phyloP scores from a whole-genome alignment of 2,113 vertebrate species.

The Paramormyrops kingsleyae region DNA sequence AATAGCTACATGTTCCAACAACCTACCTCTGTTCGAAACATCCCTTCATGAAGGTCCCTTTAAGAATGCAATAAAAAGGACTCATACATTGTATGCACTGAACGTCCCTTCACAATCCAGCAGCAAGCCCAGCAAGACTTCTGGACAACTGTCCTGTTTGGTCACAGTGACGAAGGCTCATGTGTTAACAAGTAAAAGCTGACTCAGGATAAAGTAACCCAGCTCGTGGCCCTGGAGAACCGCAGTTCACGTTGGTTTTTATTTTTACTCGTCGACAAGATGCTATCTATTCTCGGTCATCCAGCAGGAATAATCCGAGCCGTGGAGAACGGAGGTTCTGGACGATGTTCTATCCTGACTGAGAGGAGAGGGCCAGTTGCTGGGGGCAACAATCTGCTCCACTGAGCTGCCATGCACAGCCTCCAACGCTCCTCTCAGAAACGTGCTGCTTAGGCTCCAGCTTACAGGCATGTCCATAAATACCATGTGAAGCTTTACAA shows the following conservation, averaged over 20 bases:
- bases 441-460: not conserved
- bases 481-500: not conserved
- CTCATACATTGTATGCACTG: not conserved
- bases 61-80: not conserved
- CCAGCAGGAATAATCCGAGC: constrained; percentile 12
- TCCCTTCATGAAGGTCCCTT: not conserved
- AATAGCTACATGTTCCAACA: not conserved
- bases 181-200: constrained; percentile 37
- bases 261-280: constrained; percentile 37
- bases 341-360: constrained; percentile 20
- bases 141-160: constrained; percentile 30
- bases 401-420: not conserved
- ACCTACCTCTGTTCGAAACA: constrained; percentile 10
- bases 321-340: constrained; percentile 17
- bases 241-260: constrained; percentile 1
- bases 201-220: constrained; percentile 35
- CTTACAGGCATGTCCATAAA: not conserved
- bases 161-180: constrained; percentile 48
- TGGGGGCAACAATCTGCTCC: constrained; percentile 24
- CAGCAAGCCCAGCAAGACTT: not conserved
- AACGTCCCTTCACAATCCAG: constrained; percentile 2
- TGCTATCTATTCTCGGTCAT: constrained; percentile 39
- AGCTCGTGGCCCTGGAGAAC: constrained; percentile 25
- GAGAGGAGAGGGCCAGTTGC: constrained; percentile 15
- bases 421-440: constrained; percentile 3